phyloP scores from a whole-genome alignment of 1,140 invertebrate species.

The Parasteatoda tepidariorum region DNA sequence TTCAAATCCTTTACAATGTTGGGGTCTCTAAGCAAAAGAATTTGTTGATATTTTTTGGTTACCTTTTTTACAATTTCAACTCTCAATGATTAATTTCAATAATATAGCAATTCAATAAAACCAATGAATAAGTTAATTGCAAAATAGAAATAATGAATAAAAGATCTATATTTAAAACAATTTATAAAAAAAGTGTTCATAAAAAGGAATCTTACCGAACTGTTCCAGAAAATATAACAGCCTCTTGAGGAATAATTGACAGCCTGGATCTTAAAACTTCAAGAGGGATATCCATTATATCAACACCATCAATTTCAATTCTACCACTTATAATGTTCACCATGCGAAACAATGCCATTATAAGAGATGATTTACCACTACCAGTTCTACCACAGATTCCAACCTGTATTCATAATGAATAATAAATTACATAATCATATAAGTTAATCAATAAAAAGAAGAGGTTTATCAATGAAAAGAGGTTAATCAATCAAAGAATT shows the following conservation, averaged over 20 bases:
- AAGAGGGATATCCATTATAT: constrained; percentile 77
- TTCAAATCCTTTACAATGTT: no score
- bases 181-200: constrained; percentile 27
- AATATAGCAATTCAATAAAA: no score
- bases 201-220: constrained; percentile 67
- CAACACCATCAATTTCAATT: constrained; percentile 77
- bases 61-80: no score
- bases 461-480: no score
- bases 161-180: constrained; percentile 74
- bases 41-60: no score
- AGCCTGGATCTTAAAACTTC: constrained; percentile 74
- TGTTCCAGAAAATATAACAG: constrained; percentile 74
- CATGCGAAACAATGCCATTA: constrained; percentile 78
- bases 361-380: constrained; percentile 82
- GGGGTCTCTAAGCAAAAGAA: no score
- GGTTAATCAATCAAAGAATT: no score
- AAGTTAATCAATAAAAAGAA: background rate
- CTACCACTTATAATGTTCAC: constrained; percentile 75
- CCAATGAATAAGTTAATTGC: no score
- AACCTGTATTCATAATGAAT: constrained; percentile 71
- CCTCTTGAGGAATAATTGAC: constrained; percentile 76
- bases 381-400: constrained; percentile 84
- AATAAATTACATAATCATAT: background rate
- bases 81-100: no score
- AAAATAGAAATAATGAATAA: no score